Percentiles rank a stretch among this genome's conserved stretches.
phyloP scores from a whole-genome alignment of 1,140 invertebrate species.

The Polyergus mexicanus region DNA sequence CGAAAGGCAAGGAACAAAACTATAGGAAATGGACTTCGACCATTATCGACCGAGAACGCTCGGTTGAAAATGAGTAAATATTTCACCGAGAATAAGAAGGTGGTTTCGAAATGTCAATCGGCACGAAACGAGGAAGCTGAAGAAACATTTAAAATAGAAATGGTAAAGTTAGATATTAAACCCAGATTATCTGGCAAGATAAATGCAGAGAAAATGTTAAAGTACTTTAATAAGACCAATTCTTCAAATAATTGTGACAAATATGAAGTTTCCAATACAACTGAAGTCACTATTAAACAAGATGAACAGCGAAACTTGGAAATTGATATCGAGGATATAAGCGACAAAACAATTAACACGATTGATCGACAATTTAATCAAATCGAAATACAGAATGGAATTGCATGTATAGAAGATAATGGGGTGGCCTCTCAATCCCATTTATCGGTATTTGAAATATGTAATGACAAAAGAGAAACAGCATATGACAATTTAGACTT shows the following conservation, averaged over 20 bases:
- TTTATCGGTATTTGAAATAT: background rate
- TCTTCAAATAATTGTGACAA: conserved; percentile 5
- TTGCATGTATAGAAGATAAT: background rate
- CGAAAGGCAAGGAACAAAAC: conserved; percentile 80
- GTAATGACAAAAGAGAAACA: background rate
- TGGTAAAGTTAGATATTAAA: conserved; percentile 77
- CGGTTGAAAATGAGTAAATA: conserved; percentile 82
- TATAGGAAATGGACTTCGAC: conserved; percentile 75
- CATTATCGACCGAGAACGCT: conserved; percentile 81
- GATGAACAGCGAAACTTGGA: background rate
- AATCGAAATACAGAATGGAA: conserved; percentile 42
- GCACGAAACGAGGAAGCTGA: background rate
- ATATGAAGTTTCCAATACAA: background rate
- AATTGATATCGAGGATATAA: conserved; percentile 5
- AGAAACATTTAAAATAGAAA: conserved; percentile 45
- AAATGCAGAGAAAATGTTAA: conserved; percentile 80
- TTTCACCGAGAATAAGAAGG: conserved; percentile 71
- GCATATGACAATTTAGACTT: background rate
- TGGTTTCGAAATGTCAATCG: background rate
- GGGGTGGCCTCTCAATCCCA: background rate
- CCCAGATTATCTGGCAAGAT: conserved; percentile 81
- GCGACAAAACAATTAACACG: conserved; percentile 22
- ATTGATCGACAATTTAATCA: conserved; percentile 57
- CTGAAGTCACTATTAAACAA: background rate
- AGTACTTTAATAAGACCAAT: conserved; percentile 79